Evolutionary conservation across 2,797 vertebrate genomes (phyloP), one percentile per base, ranked within the genome.

Genomic region (Bucorvus abyssinicus): DNA sequence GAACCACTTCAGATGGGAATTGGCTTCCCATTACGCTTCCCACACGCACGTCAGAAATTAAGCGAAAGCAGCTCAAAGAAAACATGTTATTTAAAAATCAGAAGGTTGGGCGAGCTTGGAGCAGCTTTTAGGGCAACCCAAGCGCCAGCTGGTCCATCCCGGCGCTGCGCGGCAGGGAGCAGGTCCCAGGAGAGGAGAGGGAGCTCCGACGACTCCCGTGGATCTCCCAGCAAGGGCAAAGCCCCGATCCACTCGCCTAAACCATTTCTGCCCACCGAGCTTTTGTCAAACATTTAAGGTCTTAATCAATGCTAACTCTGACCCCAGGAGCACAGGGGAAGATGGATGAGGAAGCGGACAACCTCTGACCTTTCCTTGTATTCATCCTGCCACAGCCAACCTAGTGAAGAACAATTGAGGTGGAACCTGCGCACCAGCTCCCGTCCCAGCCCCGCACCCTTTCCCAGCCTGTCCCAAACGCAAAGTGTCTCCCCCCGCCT

Each of bases 221-320:
- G 57, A 86, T 83, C 94, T 96, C 91, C 80, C 77, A 97, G 97
- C 97, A 98, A 98, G 96, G 97, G 94, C 91, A 74, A 95, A 92
- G 92, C 95, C 94, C 95, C 91, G 14, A 38, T 83, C 96, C 88
- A 50, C 96, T 59, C 78, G 70, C 94, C 92, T 57, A 19, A 79
- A 82, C 97, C 96, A 97, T 97, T 98, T 91, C 90, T 97, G 96
- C 94, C 98, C 96, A 97, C 96, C 71, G 96, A 98, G 98, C 98
- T 97, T 98, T 99, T 99, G 99, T 99, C 98, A 98, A 98, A 98
- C 98, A 93, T 97, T 97, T 98, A 99, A 99, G 97, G 97, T 99
- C 99, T 99, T 99, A 98, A 99, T 99, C 99, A 99, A 98, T 99
- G 98, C 98, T 97, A 97, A 95, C 97, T 98, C 97, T 98, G 98